These are phyloP conservation scores for Leptogaster cylindrica DNA, from an alignment of 2,888 invertebrate species.

Conservation along the genomic window DNA sequence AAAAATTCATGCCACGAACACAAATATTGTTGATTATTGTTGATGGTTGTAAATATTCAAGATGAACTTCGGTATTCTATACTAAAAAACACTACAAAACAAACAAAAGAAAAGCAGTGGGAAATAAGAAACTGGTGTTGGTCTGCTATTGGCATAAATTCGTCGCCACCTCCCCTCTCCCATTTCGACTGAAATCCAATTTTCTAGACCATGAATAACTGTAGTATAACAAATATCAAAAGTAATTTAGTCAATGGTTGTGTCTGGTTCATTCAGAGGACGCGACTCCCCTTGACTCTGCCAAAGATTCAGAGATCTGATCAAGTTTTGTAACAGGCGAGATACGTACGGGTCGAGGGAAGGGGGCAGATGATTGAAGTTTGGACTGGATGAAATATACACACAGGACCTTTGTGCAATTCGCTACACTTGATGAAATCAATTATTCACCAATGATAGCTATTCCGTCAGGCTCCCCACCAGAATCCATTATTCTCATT, in stretches of 20 bases:
- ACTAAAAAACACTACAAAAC: background rate
- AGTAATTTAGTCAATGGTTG: background rate
- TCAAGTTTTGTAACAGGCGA: too few relatives aligned
- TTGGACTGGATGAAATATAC: background rate
- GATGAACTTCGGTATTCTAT: too few relatives aligned
- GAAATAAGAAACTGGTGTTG: background rate
- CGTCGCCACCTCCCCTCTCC: background rate
- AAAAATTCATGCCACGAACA: background rate
- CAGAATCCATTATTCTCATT: background rate
- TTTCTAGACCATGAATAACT: slow-evolving; percentile 2
- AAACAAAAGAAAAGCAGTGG: background rate
- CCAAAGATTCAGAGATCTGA: too few relatives aligned
- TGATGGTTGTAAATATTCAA: background rate
- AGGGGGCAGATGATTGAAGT: too few relatives aligned
- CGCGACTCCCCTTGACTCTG: background rate
- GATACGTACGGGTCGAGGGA: too few relatives aligned
- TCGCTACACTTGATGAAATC: slow-evolving; percentile 41
- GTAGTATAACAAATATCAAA: background rate
- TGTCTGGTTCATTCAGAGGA: background rate
- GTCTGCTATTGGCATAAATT: background rate
- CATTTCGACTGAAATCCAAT: background rate
- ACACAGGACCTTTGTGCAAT: slow-evolving; percentile 9
- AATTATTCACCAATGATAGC: slow-evolving; percentile 38
- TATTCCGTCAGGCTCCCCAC: background rate
- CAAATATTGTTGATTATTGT: too few relatives aligned